Evolutionary conservation across 1,140 invertebrate species (phyloP).

Genomic region (Drosophila persimilis): DNA sequence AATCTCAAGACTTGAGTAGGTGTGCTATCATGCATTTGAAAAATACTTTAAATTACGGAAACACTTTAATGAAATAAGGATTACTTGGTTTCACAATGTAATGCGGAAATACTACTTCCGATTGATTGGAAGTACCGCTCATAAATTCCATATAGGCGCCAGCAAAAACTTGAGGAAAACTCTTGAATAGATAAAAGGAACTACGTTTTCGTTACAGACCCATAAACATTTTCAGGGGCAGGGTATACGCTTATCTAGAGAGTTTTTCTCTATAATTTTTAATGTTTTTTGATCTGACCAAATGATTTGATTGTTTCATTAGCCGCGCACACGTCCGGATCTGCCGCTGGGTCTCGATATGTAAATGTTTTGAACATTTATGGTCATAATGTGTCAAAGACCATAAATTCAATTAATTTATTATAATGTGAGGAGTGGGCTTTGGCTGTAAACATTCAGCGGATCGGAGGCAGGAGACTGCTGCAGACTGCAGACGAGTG

Average conservation of each 20-base stretch:
- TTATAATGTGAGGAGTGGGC: constrained; percentile 58
- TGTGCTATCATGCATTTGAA: too few species aligned
- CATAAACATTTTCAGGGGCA: neutral
- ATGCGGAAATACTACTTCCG: too few species aligned
- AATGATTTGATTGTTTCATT: constrained; percentile 68
- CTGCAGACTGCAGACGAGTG: constrained; percentile 12
- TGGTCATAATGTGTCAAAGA: constrained; percentile 78
- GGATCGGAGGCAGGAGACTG: neutral
- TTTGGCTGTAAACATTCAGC: constrained; percentile 2
- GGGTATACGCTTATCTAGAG: constrained; percentile 23
- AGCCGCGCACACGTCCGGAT: constrained; percentile 42
- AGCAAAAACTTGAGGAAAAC: too few species aligned
- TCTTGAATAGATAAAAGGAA: too few species aligned
- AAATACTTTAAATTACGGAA: too few species aligned
- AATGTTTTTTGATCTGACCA: constrained; percentile 9
- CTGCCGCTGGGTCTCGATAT: constrained; percentile 18
- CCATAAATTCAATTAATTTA: constrained; percentile 82
- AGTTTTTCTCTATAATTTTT: neutral
- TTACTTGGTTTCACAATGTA: too few species aligned
- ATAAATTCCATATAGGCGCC: too few species aligned
- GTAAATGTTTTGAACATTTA: constrained; percentile 64
- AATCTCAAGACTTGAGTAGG: too few species aligned
- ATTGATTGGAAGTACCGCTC: too few species aligned
- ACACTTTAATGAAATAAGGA: too few species aligned
- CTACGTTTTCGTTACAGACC: too few species aligned